Evolutionary conservation across 2,113 vertebrate genomes (phyloP).

Genomic region (Ancistrus triradiatus): DNA sequence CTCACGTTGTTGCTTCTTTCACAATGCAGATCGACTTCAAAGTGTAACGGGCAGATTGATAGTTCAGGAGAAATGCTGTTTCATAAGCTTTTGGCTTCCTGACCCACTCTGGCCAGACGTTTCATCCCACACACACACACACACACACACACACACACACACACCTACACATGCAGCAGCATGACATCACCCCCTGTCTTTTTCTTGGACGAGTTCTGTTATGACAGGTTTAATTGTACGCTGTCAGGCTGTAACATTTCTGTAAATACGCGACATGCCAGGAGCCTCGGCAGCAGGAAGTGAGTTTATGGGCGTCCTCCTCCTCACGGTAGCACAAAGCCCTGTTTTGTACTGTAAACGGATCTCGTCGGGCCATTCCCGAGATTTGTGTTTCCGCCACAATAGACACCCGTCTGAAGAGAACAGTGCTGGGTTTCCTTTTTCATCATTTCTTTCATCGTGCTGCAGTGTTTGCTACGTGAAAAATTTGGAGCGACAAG

Average conservation of each 20-base stretch:
- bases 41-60: slow-evolving; percentile 64
- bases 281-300: slow-evolving; percentile 68
- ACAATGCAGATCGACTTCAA: slow-evolving; percentile 67
- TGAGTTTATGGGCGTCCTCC: slow-evolving; percentile 55
- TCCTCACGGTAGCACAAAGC: slow-evolving; percentile 60
- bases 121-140: slow-evolving; percentile 46
- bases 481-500: too few species aligned
- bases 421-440: too few species aligned
- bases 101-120: slow-evolving; percentile 48
- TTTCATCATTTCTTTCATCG: too few species aligned
- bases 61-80: slow-evolving; percentile 56
- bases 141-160: slow-evolving; percentile 44
- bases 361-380: slow-evolving; percentile 57
- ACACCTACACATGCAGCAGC: slow-evolving; percentile 42
- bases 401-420: too few species aligned
- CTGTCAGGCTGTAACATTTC: slow-evolving; percentile 73
- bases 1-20: slow-evolving; percentile 64
- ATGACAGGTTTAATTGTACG: slow-evolving; percentile 78
- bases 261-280: slow-evolving; percentile 74
- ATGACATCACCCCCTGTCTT: slow-evolving; percentile 71
- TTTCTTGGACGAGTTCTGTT: slow-evolving; percentile 69
- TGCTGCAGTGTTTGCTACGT: too few species aligned
- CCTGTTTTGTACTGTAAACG: slow-evolving; percentile 60
- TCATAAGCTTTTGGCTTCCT: slow-evolving; percentile 63
- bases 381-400: too few species aligned